Conservation (phyloP, 2,888 invertebrate genomes). For the Dendrolimus pini region DNA sequence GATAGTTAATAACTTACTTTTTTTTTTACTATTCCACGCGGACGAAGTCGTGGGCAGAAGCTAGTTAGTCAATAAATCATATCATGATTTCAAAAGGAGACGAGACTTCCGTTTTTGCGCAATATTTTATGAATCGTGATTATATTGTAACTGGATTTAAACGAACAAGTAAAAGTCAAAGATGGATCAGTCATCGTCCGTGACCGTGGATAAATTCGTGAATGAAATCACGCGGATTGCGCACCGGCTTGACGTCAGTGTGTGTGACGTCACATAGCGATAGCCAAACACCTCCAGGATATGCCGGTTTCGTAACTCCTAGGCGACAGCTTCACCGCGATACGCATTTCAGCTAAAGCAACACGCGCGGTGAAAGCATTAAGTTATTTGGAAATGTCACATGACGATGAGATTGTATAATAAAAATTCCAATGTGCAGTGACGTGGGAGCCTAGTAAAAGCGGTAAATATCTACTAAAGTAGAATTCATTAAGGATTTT, state of each 20-base stretch:
- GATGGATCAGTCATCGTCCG: constrained; percentile 27
- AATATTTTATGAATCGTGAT: not conserved
- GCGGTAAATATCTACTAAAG: not conserved
- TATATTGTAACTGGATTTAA: not conserved
- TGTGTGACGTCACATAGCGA: constrained; percentile 42
- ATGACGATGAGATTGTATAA: not conserved
- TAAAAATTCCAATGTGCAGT: not conserved
- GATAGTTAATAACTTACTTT: too few relatives aligned
- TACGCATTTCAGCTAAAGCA: constrained; percentile 3
- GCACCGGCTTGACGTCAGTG: constrained; percentile 45
- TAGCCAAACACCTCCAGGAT: constrained; percentile 35
- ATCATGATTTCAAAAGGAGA: too few relatives aligned
- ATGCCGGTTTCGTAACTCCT: constrained; percentile 10
- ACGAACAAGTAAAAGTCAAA: constrained; percentile 5
- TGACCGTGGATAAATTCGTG: constrained; percentile 61
- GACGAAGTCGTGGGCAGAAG: too few relatives aligned
- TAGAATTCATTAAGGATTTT: not conserved
- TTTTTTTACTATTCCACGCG: too few relatives aligned
- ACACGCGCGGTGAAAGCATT: not conserved
- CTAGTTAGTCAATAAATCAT: too few relatives aligned
- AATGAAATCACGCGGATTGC: constrained; percentile 56
- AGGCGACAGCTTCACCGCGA: constrained; percentile 10
- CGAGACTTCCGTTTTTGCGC: not conserved
- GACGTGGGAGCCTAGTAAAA: not conserved
- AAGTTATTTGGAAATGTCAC: not conserved